These are phyloP conservation scores for Zaprionus lachaisei DNA, from an alignment of 1,140 invertebrate species.

Conservation along the genomic window DNA sequence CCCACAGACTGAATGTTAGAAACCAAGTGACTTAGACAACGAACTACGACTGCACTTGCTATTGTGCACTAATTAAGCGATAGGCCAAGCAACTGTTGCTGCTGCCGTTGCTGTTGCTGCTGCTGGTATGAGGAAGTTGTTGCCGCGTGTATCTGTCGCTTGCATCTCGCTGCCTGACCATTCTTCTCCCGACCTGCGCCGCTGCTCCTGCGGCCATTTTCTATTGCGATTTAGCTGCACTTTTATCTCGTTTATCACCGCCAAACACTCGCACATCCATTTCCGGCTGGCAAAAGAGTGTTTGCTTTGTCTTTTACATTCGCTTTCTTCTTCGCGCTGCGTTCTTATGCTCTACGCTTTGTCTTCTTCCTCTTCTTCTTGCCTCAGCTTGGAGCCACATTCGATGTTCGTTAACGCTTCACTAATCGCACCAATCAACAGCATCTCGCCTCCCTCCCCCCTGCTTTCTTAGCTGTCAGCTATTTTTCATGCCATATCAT, in stretches of 20 bases:
- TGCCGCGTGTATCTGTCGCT: constrained; percentile 52
- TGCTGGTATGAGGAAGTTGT: constrained; percentile 60
- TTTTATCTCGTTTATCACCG: constrained; percentile 49
- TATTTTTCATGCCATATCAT: constrained; percentile 32
- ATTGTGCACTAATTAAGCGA: constrained; percentile 67
- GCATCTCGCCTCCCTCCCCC: not conserved
- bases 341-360: not conserved
- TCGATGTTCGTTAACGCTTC: constrained; percentile 35
- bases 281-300: constrained; percentile 35
- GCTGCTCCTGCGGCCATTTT: not conserved
- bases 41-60: constrained; percentile 45
- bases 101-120: not conserved
- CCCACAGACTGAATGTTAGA: not conserved
- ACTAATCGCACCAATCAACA: constrained; percentile 32
- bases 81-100: constrained; percentile 37
- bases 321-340: not conserved
- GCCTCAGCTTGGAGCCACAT: too few species aligned
- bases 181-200: constrained; percentile 12
- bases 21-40: constrained; percentile 22
- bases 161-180: constrained; percentile 34
- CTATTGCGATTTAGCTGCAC: constrained; percentile 33
- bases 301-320: constrained; percentile 16
- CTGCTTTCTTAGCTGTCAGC: constrained; percentile 4
- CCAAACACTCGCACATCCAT: constrained; percentile 31
- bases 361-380: not conserved